Conservation (phyloP, 2,797 vertebrate species). For the Acropternis orthonyx region DNA sequence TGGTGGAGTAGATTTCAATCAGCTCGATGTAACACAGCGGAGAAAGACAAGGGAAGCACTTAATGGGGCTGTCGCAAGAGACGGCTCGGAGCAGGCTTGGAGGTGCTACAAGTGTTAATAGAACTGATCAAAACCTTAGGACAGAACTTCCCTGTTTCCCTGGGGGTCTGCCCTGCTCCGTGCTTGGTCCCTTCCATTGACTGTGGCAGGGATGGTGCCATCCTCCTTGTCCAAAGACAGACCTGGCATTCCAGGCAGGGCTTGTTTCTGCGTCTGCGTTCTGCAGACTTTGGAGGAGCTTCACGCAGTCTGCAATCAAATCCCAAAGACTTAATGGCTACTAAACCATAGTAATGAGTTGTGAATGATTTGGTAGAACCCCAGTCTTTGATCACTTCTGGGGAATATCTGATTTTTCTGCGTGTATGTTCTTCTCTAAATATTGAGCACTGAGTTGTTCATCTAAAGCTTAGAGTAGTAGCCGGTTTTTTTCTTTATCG, state of each 20-base stretch:
- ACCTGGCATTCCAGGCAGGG: not conserved
- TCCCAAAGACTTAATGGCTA: not conserved
- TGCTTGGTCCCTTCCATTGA: not conserved
- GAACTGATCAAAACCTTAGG: not conserved
- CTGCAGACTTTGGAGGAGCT: not conserved
- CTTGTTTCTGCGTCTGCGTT: not conserved
- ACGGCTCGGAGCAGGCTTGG: not conserved
- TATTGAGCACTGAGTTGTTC: not conserved
- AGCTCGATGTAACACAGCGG: not conserved
- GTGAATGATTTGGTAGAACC: not conserved
- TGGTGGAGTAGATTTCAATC: slow-evolving; percentile 34
- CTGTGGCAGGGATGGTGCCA: accelerated
- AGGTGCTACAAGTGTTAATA: not conserved
- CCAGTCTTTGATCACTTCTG: accelerated
- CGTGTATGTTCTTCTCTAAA: not conserved
- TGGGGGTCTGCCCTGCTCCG: not conserved
- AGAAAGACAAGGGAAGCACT: not conserved
- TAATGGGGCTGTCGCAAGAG: not conserved
- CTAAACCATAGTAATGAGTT: not conserved
- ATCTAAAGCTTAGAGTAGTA: not conserved
- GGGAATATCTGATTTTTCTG: not conserved
- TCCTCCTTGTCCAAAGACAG: not conserved
- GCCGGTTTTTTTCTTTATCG: not conserved
- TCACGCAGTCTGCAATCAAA: not conserved
- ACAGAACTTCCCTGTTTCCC: not conserved